Evolutionary conservation across 30 jellyfish, hydroid and myxozoan species (phyloP).

Genomic region (Aurelia aurita complex sp. Pacific): DNA sequence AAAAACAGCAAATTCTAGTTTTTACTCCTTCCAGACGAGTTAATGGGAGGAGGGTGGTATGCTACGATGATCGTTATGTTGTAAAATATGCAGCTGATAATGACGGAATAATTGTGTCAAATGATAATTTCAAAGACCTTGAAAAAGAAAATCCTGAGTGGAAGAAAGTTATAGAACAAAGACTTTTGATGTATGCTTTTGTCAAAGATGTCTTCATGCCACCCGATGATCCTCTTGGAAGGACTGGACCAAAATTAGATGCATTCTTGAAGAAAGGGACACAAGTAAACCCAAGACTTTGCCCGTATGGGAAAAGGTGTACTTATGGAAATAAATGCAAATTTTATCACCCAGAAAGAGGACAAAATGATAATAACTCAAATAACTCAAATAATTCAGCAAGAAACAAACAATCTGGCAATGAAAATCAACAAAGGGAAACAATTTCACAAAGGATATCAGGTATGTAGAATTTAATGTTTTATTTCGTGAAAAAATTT

Average conservation of each 20-base stretch:
- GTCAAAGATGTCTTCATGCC: conserved; percentile 90
- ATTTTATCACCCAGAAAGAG: conserved; percentile 74
- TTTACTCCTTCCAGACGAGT: conserved; percentile 92
- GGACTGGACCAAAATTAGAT: conserved; percentile 87
- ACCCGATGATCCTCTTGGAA: conserved; percentile 95
- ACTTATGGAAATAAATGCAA: conserved; percentile 88
- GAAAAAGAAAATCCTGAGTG: conserved; percentile 81
- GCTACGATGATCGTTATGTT: conserved; percentile 91
- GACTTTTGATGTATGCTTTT: conserved; percentile 84
- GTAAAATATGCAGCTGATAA: conserved; percentile 82
- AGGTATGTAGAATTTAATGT: no score
- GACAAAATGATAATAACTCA: not conserved
- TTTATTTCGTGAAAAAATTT: no score
- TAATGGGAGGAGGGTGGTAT: conserved; percentile 86
- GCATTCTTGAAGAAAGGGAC: conserved; percentile 77
- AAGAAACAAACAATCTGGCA: no score
- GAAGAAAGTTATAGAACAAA: conserved; percentile 79
- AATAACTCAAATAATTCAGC: no score
- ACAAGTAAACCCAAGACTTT: conserved; percentile 48
- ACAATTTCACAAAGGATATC: no score
- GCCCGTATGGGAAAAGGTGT: conserved; percentile 85
- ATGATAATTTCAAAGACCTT: conserved; percentile 88
- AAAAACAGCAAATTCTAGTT: conserved; percentile 70
- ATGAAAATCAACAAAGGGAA: no score
- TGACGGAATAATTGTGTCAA: conserved; percentile 88